Conservation (phyloP, 2,888 invertebrate species). For the Melanargia galathea region DNA sequence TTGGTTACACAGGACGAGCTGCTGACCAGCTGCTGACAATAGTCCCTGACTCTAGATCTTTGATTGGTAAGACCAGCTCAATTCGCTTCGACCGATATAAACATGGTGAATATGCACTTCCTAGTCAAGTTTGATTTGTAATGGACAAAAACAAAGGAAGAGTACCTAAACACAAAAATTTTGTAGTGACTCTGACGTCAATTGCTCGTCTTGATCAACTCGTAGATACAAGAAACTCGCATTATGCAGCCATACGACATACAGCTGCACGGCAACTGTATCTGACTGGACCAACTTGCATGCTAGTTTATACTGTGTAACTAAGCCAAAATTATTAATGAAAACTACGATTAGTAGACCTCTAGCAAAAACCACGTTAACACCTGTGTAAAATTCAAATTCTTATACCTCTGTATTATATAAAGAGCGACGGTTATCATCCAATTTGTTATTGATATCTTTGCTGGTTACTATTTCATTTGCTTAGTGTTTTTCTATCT, state of each 20-base stretch:
- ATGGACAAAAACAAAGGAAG: neutral
- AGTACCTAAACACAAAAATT: neutral
- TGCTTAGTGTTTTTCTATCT: neutral
- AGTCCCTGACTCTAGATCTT: too few species aligned
- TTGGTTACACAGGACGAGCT: neutral
- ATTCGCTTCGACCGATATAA: neutral
- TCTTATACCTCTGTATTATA: constrained; percentile 15
- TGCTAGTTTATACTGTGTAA: neutral
- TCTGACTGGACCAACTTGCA: neutral
- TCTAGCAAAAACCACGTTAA: constrained; percentile 15
- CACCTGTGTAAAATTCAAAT: constrained; percentile 17
- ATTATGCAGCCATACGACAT: neutral
- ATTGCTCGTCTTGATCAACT: neutral
- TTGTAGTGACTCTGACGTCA: neutral
- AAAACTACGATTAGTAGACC: constrained; percentile 13
- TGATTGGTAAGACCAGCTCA: neutral
- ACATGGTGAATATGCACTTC: neutral
- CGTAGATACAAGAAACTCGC: neutral
- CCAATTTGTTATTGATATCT: neutral
- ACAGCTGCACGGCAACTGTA: neutral
- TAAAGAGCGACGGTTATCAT: neutral
- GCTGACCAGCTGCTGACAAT: neutral
- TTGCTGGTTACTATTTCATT: neutral
- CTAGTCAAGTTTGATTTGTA: neutral
- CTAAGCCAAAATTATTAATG: neutral